Conservation (phyloP, 2,888 invertebrate genomes). For the Panzeria rudis region DNA sequence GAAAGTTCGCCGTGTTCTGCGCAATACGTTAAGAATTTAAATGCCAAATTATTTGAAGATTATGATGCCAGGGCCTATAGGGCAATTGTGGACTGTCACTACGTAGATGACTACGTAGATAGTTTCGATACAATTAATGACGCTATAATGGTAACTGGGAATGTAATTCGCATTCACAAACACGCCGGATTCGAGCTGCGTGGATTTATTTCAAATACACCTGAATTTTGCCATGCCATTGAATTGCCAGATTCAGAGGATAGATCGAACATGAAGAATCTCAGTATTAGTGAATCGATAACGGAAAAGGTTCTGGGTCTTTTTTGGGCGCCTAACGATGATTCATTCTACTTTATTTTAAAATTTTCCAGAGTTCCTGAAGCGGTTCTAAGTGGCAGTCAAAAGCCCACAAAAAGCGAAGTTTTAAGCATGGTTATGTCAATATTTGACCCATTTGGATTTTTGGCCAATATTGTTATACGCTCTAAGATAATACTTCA, state of each 20-base stretch:
- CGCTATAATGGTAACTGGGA: too few relatives aligned
- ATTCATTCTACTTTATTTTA: background rate
- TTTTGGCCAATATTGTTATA: too few relatives aligned
- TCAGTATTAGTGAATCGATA: conserved; percentile 6
- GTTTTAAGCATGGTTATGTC: too few relatives aligned
- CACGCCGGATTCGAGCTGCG: conserved; percentile 17
- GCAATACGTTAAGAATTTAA: background rate
- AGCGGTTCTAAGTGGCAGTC: background rate
- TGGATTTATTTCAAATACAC: background rate
- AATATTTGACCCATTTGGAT: background rate
- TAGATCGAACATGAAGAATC: background rate
- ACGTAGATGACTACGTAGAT: too few relatives aligned
- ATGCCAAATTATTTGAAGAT: conserved; percentile 7
- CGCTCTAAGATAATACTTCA: too few relatives aligned
- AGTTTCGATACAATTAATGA: background rate
- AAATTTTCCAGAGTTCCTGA: conserved; percentile 4
- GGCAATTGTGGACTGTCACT: too few relatives aligned
- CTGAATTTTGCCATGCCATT: background rate
- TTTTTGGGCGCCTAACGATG: background rate
- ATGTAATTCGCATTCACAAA: too few relatives aligned
- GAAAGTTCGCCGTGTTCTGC: conserved; percentile 9
- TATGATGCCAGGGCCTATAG: conserved; percentile 5
- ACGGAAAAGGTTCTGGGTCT: conserved; percentile 8
- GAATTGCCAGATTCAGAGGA: background rate
- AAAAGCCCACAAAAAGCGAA: background rate